phyloP scores from a whole-genome alignment of 2,113 vertebrate genomes.

The Oreochromis spilurus region DNA sequence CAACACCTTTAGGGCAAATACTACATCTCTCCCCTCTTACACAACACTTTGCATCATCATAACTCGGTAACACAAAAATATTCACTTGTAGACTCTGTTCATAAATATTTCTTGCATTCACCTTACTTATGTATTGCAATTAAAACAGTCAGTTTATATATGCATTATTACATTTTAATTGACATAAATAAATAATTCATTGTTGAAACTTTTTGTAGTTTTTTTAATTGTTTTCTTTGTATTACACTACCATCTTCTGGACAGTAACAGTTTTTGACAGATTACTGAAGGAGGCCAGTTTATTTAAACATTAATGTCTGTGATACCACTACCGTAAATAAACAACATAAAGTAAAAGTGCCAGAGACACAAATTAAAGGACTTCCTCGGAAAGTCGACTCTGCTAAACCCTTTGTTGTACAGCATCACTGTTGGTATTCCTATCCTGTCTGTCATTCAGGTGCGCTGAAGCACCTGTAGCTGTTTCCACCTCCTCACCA shows the following conservation, averaged over 20 bases:
- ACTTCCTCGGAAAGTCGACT: background rate
- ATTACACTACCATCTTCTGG: background rate
- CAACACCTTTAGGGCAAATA: background rate
- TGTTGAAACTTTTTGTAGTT: background rate
- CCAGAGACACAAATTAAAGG: background rate
- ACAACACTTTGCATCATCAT: background rate
- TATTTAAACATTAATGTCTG: background rate
- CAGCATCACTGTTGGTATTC: background rate
- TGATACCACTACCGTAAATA: background rate
- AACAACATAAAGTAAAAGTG: background rate
- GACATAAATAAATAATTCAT: background rate
- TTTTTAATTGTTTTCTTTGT: background rate
- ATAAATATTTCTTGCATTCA: background rate
- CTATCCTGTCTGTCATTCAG: background rate
- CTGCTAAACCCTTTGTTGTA: background rate
- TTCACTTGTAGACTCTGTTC: background rate
- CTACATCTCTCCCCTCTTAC: background rate
- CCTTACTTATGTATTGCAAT: background rate
- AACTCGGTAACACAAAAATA: background rate
- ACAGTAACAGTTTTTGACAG: background rate
- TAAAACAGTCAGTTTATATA: background rate
- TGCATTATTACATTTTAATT: background rate
- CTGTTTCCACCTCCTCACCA: background rate
- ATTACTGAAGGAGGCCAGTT: background rate
- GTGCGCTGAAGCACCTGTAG: background rate